These are phyloP conservation scores for Gryon sp. DNA, from an alignment of 1,140 invertebrate species.

Conservation along the genomic window DNA sequence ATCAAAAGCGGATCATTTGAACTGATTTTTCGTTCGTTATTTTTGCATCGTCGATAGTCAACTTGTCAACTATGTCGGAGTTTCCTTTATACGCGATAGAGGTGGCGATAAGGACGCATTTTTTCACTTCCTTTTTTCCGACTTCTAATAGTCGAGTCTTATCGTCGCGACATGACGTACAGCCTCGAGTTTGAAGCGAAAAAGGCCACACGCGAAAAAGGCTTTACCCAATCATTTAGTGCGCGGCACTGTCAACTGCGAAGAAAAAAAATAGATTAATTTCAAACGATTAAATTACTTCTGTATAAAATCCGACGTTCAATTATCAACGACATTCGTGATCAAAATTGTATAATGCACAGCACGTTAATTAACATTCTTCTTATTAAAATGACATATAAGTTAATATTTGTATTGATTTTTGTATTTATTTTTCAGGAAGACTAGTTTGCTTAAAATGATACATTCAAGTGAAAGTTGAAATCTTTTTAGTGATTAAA, in stretches of 20 bases:
- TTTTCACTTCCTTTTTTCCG: slow-evolving; percentile 68
- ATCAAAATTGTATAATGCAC: slow-evolving; percentile 46
- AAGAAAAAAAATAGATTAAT: slow-evolving; percentile 55
- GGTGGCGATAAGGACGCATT: slow-evolving; percentile 64
- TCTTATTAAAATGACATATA: slow-evolving; percentile 21
- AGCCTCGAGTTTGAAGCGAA: slow-evolving; percentile 58
- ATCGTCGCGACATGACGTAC: slow-evolving; percentile 66
- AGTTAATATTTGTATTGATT: not conserved
- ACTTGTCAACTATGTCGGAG: slow-evolving; percentile 30
- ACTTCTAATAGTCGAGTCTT: slow-evolving; percentile 70
- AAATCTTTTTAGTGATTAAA: no score
- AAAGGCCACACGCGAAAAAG: slow-evolving; percentile 63
- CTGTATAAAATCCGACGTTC: slow-evolving; percentile 40
- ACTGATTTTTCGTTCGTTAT: slow-evolving; percentile 23
- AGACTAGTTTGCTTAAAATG: not conserved
- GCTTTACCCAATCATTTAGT: slow-evolving; percentile 47
- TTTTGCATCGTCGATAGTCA: slow-evolving; percentile 22
- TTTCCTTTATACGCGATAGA: slow-evolving; percentile 59
- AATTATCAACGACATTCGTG: slow-evolving; percentile 36
- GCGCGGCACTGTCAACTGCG: slow-evolving; percentile 37
- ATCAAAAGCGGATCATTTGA: slow-evolving; percentile 4
- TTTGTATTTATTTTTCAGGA: not conserved
- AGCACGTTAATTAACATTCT: slow-evolving; percentile 39
- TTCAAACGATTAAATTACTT: slow-evolving; percentile 54
- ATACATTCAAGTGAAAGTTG: no score